Conservation (phyloP, 2,113 vertebrate genomes). For the Sorex araneus region DNA sequence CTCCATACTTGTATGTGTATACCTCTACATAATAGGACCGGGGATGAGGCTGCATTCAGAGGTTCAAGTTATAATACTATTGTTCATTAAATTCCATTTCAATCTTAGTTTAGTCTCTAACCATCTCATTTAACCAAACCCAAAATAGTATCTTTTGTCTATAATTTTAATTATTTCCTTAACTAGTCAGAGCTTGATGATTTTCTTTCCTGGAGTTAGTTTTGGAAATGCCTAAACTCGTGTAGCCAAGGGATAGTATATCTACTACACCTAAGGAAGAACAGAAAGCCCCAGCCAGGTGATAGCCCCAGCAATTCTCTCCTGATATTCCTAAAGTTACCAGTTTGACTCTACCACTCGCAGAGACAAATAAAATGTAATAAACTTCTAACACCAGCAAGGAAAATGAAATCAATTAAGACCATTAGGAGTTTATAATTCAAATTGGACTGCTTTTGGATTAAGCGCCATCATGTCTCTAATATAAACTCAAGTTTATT, state of each 20-base stretch:
- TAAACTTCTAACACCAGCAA: conserved; percentile 52
- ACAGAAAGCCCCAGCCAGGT: not conserved
- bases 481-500: conserved; percentile 61
- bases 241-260: not conserved
- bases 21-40: not conserved
- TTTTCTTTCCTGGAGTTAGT: conserved; percentile 58
- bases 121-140: conserved; percentile 31
- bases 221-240: conserved; percentile 14
- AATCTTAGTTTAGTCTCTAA: conserved; percentile 31
- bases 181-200: conserved; percentile 2
- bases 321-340: not conserved
- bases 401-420: conserved; percentile 63
- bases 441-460: conserved; percentile 62
- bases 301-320: no score
- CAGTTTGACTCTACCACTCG: conserved; percentile 1
- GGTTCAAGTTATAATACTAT: not conserved
- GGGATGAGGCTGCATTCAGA: not conserved
- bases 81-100: conserved; percentile 34
- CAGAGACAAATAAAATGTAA: conserved; percentile 55
- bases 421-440: conserved; percentile 35
- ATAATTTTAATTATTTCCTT: conserved; percentile 57
- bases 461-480: conserved; percentile 39
- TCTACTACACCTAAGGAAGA: not conserved
- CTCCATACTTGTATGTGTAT: not conserved
- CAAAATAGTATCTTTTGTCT: not conserved